A percentile compares a stretch with the other conserved stretches of the same genome.
Conservation (phyloP, 2,888 invertebrate species). For the Diadegma fenestrale region DNA sequence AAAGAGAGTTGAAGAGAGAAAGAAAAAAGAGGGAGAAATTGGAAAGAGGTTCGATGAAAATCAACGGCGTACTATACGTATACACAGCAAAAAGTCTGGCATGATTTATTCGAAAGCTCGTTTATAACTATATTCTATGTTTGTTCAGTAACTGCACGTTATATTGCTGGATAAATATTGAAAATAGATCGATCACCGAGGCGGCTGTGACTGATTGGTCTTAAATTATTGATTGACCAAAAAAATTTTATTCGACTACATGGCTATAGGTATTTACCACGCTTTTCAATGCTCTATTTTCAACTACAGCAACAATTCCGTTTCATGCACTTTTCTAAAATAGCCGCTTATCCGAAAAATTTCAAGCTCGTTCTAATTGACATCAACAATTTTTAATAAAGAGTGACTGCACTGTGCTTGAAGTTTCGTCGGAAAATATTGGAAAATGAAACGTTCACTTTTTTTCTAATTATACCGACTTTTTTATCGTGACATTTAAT, state of each 20-base stretch:
- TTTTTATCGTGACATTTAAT: not conserved
- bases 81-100: slow-evolving; percentile 19
- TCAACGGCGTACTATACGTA: slow-evolving; percentile 41
- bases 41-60: slow-evolving; percentile 64
- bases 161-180: slow-evolving; percentile 57
- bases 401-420: not conserved
- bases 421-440: not conserved
- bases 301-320: not conserved
- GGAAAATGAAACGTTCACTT: not conserved
- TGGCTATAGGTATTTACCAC: not conserved
- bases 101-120: slow-evolving; percentile 28
- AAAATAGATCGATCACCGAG: slow-evolving; percentile 53
- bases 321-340: not conserved
- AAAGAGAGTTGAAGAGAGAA: slow-evolving; percentile 6
- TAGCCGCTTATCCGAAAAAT: not conserved
- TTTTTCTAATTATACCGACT: not conserved
- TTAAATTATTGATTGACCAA: slow-evolving; percentile 22
- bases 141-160: slow-evolving; percentile 13
- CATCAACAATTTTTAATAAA: not conserved
- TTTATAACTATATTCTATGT: slow-evolving; percentile 33
- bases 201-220: slow-evolving; percentile 56
- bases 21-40: slow-evolving; percentile 39
- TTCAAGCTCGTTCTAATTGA: not conserved
- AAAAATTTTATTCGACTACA: slow-evolving; percentile 15
- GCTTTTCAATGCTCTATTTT: not conserved